These are phyloP conservation scores for Anoplopoma fimbria DNA, from an alignment of 2,113 vertebrate species.

Conservation along the genomic window DNA sequence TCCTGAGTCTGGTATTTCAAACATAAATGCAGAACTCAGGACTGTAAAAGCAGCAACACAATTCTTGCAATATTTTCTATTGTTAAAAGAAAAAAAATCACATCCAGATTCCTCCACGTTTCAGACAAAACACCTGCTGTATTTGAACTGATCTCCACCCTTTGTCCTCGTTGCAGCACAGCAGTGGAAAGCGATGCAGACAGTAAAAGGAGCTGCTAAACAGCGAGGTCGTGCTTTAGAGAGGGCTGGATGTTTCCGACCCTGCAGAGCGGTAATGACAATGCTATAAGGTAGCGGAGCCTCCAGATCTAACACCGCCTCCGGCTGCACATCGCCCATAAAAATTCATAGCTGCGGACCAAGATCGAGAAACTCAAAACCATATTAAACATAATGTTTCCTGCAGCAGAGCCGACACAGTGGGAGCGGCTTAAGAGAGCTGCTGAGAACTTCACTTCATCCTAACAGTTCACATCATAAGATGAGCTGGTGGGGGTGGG, in stretches of 20 bases:
- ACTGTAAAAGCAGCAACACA: neutral
- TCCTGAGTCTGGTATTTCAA: neutral
- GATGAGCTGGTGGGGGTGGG: neutral
- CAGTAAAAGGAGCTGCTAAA: slow-evolving; percentile 43
- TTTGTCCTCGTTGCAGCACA: slow-evolving; percentile 36
- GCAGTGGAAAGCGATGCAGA: slow-evolving; percentile 1
- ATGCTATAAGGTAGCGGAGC: slow-evolving; percentile 53
- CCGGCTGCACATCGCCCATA: slow-evolving; percentile 60
- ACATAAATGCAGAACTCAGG: neutral
- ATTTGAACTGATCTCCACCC: neutral
- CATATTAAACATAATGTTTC: slow-evolving; percentile 69
- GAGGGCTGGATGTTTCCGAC: slow-evolving; percentile 52
- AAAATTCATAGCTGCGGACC: slow-evolving; percentile 79
- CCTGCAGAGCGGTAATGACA: slow-evolving; percentile 64
- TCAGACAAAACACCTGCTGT: neutral
- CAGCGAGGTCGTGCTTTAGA: slow-evolving; percentile 49
- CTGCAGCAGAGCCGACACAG: slow-evolving; percentile 40
- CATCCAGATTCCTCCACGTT: neutral
- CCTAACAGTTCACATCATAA: slow-evolving; percentile 19
- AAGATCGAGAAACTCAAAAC: slow-evolving; percentile 61
- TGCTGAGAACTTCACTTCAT: slow-evolving; percentile 19
- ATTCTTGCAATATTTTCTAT: slow-evolving; percentile 15
- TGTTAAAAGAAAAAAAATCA: neutral
- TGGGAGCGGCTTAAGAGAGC: neutral
- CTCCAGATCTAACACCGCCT: slow-evolving; percentile 53